These are phyloP conservation scores for Papilio elwesi DNA, from an alignment of 2,888 invertebrate species.

Conservation along the genomic window DNA sequence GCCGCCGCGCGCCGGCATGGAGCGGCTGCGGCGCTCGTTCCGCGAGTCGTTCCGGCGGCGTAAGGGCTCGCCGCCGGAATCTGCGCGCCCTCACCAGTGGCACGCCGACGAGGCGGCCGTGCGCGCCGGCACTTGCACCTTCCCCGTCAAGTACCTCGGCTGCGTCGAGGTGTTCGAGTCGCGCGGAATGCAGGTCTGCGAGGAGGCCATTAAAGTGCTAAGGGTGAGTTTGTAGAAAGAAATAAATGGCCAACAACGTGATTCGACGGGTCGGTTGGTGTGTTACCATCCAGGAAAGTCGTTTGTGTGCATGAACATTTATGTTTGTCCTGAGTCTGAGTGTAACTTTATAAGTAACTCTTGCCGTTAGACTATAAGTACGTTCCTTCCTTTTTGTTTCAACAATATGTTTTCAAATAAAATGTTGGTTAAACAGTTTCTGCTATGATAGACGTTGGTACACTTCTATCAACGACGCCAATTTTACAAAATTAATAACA, in stretches of 20 bases:
- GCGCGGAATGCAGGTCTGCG: conserved; percentile 99
- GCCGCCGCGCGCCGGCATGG: conserved; percentile 88
- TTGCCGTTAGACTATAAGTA: too few relatives aligned
- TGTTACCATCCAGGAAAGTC: too few relatives aligned
- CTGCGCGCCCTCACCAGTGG: conserved; percentile 98
- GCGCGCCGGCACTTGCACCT: conserved; percentile 97
- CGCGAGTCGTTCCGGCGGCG: conserved; percentile 97
- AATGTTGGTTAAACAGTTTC: too few relatives aligned
- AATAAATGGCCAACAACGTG: not conserved
- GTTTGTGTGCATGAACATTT: too few relatives aligned
- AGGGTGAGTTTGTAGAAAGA: conserved; percentile 86
- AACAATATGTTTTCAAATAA: too few relatives aligned
- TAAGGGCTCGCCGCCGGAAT: conserved; percentile 94
- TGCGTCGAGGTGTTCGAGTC: conserved; percentile 99
- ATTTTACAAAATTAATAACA: too few relatives aligned
- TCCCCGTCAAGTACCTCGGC: conserved; percentile 99
- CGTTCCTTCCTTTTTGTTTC: too few relatives aligned
- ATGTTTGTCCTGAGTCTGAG: too few relatives aligned
- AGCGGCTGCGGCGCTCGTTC: conserved; percentile 94
- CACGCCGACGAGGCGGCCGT: conserved; percentile 99
- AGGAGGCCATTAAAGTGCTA: conserved; percentile 98
- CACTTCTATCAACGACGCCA: too few relatives aligned
- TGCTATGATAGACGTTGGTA: too few relatives aligned
- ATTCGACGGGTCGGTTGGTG: too few relatives aligned
- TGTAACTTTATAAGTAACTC: too few relatives aligned